Percentiles rank a stretch among this genome's conserved stretches.
These are phyloP conservation scores for Daboia siamensis DNA, from an alignment of 2,113 vertebrate genomes.

Conservation along the genomic window DNA sequence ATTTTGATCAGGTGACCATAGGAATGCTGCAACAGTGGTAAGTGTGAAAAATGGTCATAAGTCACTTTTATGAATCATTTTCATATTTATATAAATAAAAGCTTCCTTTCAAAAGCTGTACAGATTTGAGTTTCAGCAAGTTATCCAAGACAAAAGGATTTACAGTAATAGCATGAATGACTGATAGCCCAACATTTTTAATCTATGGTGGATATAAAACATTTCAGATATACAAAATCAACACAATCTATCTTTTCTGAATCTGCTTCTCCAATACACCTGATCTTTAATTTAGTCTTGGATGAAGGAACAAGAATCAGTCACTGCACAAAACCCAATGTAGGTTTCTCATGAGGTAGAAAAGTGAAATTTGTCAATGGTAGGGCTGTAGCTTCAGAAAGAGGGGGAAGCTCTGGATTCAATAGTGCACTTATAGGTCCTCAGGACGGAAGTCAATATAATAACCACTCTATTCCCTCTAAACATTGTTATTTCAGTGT, in stretches of 20 bases:
- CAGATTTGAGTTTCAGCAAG: neutral
- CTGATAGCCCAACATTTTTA: neutral
- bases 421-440: neutral
- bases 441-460: neutral
- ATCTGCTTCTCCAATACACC: neutral
- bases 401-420: too few relatives aligned
- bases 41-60: too few relatives aligned
- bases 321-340: neutral
- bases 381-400: neutral
- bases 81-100: neutral
- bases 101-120: neutral
- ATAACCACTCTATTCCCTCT: neutral
- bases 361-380: neutral
- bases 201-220: neutral
- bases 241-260: neutral
- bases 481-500: neutral
- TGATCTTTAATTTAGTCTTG: neutral
- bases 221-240: neutral
- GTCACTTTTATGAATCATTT: too few relatives aligned
- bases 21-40: too few relatives aligned
- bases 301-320: neutral
- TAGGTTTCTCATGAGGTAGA: neutral
- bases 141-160: neutral
- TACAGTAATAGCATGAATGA: neutral
- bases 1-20: too few relatives aligned